Conservation (phyloP, 2,888 invertebrate species). For the Sericinus montela region DNA sequence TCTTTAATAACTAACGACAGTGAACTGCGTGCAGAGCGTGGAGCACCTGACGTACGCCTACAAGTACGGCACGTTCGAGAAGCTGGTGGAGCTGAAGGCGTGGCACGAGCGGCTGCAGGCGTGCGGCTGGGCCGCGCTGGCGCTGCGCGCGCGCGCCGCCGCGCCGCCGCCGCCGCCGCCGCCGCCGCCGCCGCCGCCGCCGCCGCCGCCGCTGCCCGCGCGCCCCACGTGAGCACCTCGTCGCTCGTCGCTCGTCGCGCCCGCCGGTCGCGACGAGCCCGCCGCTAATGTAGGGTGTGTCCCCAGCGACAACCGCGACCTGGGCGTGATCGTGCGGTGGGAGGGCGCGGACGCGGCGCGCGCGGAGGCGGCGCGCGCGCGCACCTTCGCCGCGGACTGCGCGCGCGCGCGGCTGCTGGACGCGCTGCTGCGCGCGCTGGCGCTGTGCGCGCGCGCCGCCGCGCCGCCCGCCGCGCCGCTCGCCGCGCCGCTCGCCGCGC, state of each 20-base stretch:
- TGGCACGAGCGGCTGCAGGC: conserved; percentile 89
- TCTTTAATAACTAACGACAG: too few species aligned
- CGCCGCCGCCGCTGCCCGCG: neutral
- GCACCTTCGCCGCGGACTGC: conserved; percentile 58
- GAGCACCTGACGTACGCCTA: conserved; percentile 95
- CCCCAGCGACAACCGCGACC: conserved; percentile 87
- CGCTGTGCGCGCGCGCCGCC: conserved; percentile 55
- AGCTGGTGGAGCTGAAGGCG: conserved; percentile 93
- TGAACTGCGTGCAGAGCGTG: conserved; percentile 82
- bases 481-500: conserved; percentile 43
- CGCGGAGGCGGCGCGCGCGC: conserved; percentile 45
- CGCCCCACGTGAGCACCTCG: conserved; percentile 10
- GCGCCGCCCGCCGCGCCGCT: conserved; percentile 36
- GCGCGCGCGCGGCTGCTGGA: conserved; percentile 60
- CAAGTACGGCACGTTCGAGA: conserved; percentile 96
- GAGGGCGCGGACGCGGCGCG: conserved; percentile 83
- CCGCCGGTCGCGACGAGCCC: too few species aligned
- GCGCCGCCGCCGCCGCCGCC: conserved; percentile 75
- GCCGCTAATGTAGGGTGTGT: too few species aligned
- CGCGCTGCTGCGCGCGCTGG: conserved; percentile 53
- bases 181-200: too few species aligned
- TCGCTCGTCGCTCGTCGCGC: too few species aligned
- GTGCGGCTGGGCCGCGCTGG: conserved; percentile 86
- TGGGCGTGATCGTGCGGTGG: conserved; percentile 84
- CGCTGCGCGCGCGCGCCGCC: conserved; percentile 84